Evolutionary conservation across 2,113 vertebrate genomes (phyloP).

Genomic region (Dascyllus trimaculatus): DNA sequence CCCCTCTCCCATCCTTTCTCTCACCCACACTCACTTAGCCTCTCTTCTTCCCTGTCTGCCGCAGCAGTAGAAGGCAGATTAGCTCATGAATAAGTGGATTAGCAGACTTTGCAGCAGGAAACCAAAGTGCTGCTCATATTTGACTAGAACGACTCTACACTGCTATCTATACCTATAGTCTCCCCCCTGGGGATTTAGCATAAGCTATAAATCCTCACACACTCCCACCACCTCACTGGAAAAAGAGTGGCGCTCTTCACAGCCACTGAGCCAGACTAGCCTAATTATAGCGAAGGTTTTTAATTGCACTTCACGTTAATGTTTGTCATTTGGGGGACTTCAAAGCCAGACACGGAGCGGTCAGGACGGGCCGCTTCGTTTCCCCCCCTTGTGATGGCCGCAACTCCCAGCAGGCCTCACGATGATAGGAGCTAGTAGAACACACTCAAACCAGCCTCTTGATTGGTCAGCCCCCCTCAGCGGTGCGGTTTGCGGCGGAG

Average conservation of each 20-base stretch:
- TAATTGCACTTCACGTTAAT: slow-evolving; percentile 75
- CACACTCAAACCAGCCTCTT: neutral
- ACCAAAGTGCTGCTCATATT: slow-evolving; percentile 88
- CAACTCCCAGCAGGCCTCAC: neutral
- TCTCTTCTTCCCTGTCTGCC: slow-evolving; percentile 77
- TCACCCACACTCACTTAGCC: slow-evolving; percentile 68
- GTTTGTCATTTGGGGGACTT: slow-evolving; percentile 64
- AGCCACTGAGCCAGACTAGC: slow-evolving; percentile 62
- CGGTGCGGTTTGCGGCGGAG: slow-evolving; percentile 57
- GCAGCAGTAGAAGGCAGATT: slow-evolving; percentile 85
- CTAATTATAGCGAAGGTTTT: slow-evolving; percentile 67
- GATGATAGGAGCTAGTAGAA: slow-evolving; percentile 2
- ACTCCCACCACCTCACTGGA: slow-evolving; percentile 74
- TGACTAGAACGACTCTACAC: slow-evolving; percentile 81
- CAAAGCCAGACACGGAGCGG: slow-evolving; percentile 34
- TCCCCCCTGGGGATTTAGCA: slow-evolving; percentile 81
- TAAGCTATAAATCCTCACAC: slow-evolving; percentile 84
- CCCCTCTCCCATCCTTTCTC: slow-evolving; percentile 60
- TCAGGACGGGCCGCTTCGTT: slow-evolving; percentile 7
- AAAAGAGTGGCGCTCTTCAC: slow-evolving; percentile 72
- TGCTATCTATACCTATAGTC: slow-evolving; percentile 86
- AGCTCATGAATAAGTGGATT: slow-evolving; percentile 89
- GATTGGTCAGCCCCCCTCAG: slow-evolving; percentile 59
- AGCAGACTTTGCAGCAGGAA: slow-evolving; percentile 86
- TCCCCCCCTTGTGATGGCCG: slow-evolving; percentile 18